Base-by-base conservation (phyloP, 2,113 vertebrate genomes). In the Pontoporia blainvillei region DNA sequence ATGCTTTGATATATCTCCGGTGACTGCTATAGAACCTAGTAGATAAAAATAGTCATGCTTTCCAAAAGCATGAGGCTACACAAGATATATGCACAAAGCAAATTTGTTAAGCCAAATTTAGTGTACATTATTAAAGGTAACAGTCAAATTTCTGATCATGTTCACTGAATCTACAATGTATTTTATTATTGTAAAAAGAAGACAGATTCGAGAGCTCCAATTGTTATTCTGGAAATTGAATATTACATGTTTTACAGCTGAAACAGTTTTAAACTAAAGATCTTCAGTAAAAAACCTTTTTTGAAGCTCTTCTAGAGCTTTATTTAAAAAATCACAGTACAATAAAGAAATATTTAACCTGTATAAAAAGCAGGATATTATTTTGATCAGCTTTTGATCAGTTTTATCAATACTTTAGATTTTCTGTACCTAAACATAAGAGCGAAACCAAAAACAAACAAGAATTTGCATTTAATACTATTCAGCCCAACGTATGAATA, bases 361-460 rank as follows among this genome's bases (percentile, higher is more conserved):
- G 0, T 34, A 86, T 52, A 90, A 86, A 83, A 1, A 88, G 14
- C 20, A 93, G 29, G 21, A n/a, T 57, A 59, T 67, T 71, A 78
- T 88, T 89, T 59, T 87, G 20, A 81, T 81, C 6, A 76, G 23
- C 18, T 90, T 93, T 69, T 94, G 5, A 67, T n/a, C 18, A 62
- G 8, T 41, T 96, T 93, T 89, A 95, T 73, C 23, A 89, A 52
- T 61, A 71, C 27, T 87, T 96, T 83, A 82, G 73, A 91, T 88
- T 78, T 95, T 83, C 57, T 93, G 62, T 17, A 41, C 36, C 83
- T 90, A 79, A 87, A 69, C 27, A n/a, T 67, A 61, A 62, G 31
- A 93, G 5, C 18, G 49, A 95, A 94, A 86, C 12, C 10, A 71
- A 90, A 87, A 78, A 89, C 12, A 73, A 73, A 83, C 1, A 86